Evolutionary conservation across 2,797 vertebrate genomes (phyloP).

Genomic region (Cyclopterus lumpus): DNA sequence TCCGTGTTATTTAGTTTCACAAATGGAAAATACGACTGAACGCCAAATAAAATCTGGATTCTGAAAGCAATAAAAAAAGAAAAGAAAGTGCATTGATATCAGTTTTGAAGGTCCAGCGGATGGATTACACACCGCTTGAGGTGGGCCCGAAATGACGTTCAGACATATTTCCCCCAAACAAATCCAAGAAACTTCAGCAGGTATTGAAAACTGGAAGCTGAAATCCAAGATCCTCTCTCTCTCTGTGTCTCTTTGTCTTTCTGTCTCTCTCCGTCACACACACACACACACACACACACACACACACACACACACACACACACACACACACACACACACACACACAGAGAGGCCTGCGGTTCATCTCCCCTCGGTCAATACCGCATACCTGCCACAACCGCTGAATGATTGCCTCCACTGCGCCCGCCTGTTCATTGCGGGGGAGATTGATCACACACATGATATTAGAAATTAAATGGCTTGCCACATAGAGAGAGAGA

Average conservation of each 20-base stretch:
- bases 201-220: conserved; percentile 7
- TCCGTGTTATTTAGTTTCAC: neutral
- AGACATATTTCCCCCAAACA: neutral
- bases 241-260: neutral
- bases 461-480: conserved; percentile 78
- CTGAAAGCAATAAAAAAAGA: conserved; percentile 4
- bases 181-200: neutral
- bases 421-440: conserved; percentile 25
- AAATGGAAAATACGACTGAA: neutral
- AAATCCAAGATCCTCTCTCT: conserved; percentile 1
- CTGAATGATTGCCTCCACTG: conserved; percentile 72
- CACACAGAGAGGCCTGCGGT: conserved; percentile 17
- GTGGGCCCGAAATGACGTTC: neutral
- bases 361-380: conserved; percentile 73
- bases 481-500: conserved; percentile 53
- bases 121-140: neutral
- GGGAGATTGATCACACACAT: conserved; percentile 73
- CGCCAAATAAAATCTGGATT: neutral
- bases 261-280: neutral
- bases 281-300: conserved; percentile 15
- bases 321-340: conserved; percentile 26
- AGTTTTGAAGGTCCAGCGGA: neutral
- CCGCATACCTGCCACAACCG: conserved; percentile 67
- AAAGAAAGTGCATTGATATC: neutral
- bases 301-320: conserved; percentile 5